Base-by-base conservation (phyloP, 2,797 vertebrate species). In the Euphonia xanthogaster region DNA sequence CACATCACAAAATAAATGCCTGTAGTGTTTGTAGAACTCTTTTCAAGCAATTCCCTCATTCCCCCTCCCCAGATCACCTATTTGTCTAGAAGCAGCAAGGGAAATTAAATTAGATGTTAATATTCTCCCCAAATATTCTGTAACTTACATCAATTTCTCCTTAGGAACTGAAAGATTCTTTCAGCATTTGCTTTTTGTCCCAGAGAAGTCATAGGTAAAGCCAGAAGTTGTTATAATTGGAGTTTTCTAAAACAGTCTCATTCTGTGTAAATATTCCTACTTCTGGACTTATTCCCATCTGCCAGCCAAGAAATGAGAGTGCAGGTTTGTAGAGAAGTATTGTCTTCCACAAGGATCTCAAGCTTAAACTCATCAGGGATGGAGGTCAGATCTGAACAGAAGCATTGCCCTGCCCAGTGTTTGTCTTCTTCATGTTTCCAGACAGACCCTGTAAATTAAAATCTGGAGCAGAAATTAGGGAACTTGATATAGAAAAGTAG, bases 61-160 rank as follows among this genome's bases (percentile, higher is more conserved):
- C 48, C 8, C 1, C 16, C 4, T 14, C 40, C 17, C 7, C 9
- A 48, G 72, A 90, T 74, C 44, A 48, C 75, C 66, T 91, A 40
- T 91, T 94, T 94, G 68, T 77, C 55, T 63, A 86, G 81, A 72
- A 85, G 31, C 50, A 85, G 24, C 63, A 23, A 74, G 84, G 78
- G 91, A 96, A 94, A 96, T 94, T 77, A 95, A 94, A 93, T 65
- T 75, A 80, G 66, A 86, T 83, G 78, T 68, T 91, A 54, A 68
- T 94, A 86, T 86, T 93, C 91, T 82, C 78, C 44, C n/a, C 72
- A 96, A 77, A 68, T 58, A 90, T 74, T 65, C 57, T 78, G 47
- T 82, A 75, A 85, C 66, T 78, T 67, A 37, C 22, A 86, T 71
- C 55, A 80, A 22, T 72, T 77, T 58, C 61, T 91, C 86, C 58